Evolutionary conservation across 1,140 invertebrate genomes (phyloP).

Genomic region (Atta texana): DNA sequence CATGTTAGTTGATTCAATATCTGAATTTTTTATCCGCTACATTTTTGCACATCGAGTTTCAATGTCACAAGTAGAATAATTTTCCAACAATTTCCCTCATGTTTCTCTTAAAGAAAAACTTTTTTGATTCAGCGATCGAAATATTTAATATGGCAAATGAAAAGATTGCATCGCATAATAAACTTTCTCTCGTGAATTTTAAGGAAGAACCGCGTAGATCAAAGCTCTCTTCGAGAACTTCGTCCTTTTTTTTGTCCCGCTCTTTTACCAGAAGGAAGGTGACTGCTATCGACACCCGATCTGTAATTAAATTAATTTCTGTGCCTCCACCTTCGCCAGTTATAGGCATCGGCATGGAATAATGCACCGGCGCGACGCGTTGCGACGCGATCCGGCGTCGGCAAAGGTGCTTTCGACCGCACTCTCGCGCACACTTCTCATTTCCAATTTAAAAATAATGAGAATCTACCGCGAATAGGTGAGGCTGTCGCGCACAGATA

Average conservation of each 20-base stretch:
- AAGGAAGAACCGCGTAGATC: slow-evolving; percentile 23
- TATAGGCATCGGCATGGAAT: slow-evolving; percentile 71
- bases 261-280: slow-evolving; percentile 57
- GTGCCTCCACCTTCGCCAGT: slow-evolving; percentile 57
- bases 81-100: background rate
- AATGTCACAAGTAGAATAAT: background rate
- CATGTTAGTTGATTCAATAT: too few species aligned
- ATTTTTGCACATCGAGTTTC: background rate
- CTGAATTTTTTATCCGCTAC: too few species aligned
- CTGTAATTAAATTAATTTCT: slow-evolving; percentile 75
- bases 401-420: slow-evolving; percentile 68
- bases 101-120: background rate
- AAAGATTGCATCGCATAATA: background rate
- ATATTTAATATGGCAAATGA: background rate
- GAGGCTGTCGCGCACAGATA: slow-evolving; percentile 76
- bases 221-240: slow-evolving; percentile 18
- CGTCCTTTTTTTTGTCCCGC: slow-evolving; percentile 29
- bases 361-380: slow-evolving; percentile 61
- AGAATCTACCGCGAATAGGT: slow-evolving; percentile 74
- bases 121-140: background rate
- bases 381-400: background rate
- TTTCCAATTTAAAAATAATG: slow-evolving; percentile 82
- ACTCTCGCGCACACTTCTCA: slow-evolving; percentile 73
- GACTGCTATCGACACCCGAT: slow-evolving; percentile 68
- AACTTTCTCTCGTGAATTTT: background rate